phyloP scores from a whole-genome alignment of 30 jellyfish, hydroid and myxozoan genomes.

The Hydractinia symbiolongicarpus region DNA sequence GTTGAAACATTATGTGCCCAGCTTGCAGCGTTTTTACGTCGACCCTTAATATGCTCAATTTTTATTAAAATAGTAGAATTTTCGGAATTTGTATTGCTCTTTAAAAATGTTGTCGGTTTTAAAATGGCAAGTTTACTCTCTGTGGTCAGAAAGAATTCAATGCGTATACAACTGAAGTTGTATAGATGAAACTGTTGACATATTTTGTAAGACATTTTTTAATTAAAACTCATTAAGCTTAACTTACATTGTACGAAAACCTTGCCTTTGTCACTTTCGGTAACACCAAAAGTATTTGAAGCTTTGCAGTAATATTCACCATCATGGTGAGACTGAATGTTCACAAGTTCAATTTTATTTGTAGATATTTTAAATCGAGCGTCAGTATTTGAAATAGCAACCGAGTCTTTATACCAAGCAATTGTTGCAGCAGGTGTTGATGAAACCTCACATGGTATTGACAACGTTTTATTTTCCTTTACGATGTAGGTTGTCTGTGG shows the following conservation, averaged over 20 bases:
- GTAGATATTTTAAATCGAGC: neutral
- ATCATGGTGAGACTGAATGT: neutral
- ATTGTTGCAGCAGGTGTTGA: neutral
- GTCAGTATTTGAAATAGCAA: neutral
- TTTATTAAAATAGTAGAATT: too few relatives aligned
- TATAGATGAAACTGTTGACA: too few relatives aligned
- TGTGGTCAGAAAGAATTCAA: too few relatives aligned
- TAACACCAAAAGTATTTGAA: conserved; percentile 16
- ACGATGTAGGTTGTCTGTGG: neutral
- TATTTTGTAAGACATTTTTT: too few relatives aligned
- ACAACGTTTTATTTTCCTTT: neutral
- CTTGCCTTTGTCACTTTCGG: conserved; percentile 21
- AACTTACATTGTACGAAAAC: conserved; percentile 25
- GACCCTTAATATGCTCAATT: too few relatives aligned
- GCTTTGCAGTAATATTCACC: conserved; percentile 31
- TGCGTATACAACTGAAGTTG: too few relatives aligned
- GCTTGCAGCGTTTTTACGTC: too few relatives aligned
- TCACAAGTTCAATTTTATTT: neutral
- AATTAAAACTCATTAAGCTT: too few relatives aligned
- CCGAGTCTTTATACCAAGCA: conserved; percentile 20
- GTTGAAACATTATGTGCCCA: too few relatives aligned
- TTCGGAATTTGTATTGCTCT: too few relatives aligned
- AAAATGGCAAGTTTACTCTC: too few relatives aligned
- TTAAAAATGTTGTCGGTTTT: too few relatives aligned
- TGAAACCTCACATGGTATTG: conserved; percentile 6